Evolutionary conservation across 2,113 vertebrate genomes (phyloP).

Genomic region (Rhynchomys soricoides): DNA sequence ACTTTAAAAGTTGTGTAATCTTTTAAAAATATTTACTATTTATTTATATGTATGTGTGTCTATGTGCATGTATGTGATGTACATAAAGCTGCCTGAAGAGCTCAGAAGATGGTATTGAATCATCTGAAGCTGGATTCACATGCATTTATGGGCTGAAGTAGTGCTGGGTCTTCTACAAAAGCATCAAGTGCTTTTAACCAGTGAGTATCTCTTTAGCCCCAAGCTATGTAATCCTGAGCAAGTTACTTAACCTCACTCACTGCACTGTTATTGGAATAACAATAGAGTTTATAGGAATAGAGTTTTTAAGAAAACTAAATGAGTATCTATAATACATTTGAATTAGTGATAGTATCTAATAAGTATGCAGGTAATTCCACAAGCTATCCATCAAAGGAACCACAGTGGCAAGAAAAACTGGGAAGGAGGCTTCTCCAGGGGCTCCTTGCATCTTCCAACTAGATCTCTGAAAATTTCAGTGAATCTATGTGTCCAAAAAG

Average conservation of each 20-base stretch:
- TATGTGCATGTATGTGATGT: background rate
- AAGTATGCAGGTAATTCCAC: background rate
- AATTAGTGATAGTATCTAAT: background rate
- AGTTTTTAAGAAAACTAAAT: background rate
- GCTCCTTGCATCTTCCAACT: background rate
- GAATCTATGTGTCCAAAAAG: background rate
- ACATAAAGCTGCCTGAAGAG: background rate
- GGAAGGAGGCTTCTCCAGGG: background rate
- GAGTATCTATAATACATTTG: background rate
- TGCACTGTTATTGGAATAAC: too few species aligned
- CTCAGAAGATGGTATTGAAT: background rate
- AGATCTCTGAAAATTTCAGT: background rate
- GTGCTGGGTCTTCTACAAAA: background rate
- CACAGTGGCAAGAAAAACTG: background rate
- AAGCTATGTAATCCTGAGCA: background rate
- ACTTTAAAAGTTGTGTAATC: background rate
- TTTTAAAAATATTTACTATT: background rate
- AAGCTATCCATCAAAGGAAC: background rate
- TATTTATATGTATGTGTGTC: background rate
- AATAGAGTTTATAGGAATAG: too few species aligned
- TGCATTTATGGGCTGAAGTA: background rate
- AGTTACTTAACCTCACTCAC: background rate
- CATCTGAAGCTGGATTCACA: background rate
- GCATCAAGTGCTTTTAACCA: background rate
- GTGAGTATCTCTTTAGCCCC: too few species aligned